Base-by-base conservation (phyloP, 2,888 invertebrate genomes). In the Aspidiotus destructor region DNA sequence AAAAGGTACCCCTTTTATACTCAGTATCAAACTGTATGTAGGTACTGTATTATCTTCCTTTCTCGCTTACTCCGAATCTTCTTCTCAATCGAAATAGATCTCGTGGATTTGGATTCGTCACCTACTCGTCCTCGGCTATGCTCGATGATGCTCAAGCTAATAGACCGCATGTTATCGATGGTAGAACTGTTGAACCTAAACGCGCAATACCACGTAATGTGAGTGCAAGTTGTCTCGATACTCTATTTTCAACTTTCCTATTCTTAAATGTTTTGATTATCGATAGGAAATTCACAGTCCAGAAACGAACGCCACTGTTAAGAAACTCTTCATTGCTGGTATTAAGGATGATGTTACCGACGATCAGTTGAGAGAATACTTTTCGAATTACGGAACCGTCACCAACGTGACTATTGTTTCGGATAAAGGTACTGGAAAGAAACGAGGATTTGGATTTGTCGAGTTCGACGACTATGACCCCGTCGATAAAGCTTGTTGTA, bases 51-150 rank as follows among this genome's bases (percentile, higher is more conserved):
- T 28, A 28, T 28, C 5, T 28, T 28, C 28, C 28, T 28, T 3
- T 28, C 28, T 28, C 28, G 5, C n/a, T 10, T 17, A 58, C 28
- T 28, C 28, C 28, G 28, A 3, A 5, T 28, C 5, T 28, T 5
- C 28, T 28, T 28, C 28, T 28, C 28, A 28, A 28, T 28, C 28
- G 2, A 40, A 41, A 16, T 68, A 70, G 71, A 71, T 83, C 83
- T 10, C 76, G 84, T 69, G 84, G 84, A 3, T 84, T 84, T 76
- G 84, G 84, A 8, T 84, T 84, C 75, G 81, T 85, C 40, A 84
- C 84, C 1, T 84, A 81, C 73, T 77, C 79, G 67, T 74, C 77
- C 67, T 77, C 81, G 8, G 77, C 79, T 63, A 79, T 79, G 80
- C 81, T 85, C 11, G 83, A 85, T 76, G 80, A 79, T 65, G 82